Percentiles rank a stretch among this genome's conserved stretches.
phyloP scores from a whole-genome alignment of 2,113 vertebrate species.

The Mohoua ochrocephala region DNA sequence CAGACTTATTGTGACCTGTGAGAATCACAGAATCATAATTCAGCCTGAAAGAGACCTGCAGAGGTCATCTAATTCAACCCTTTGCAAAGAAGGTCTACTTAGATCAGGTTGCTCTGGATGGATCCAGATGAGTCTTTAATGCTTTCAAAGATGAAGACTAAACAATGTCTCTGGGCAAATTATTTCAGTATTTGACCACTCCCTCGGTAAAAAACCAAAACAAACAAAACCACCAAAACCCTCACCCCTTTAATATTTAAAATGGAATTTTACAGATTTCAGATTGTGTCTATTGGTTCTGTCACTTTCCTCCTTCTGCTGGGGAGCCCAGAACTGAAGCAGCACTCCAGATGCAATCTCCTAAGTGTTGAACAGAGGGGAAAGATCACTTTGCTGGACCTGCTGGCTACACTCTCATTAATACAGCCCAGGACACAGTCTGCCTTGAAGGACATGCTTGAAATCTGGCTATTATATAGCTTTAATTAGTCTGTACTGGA shows the following conservation, averaged over 20 bases:
- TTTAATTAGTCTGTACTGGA: not conserved
- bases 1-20: not conserved
- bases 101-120: not conserved
- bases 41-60: not conserved
- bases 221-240: not conserved
- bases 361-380: not conserved
- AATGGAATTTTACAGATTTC: not conserved
- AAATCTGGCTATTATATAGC: not conserved
- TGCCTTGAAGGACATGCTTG: not conserved
- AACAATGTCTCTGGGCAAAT: not conserved
- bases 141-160: not conserved
- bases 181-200: not conserved
- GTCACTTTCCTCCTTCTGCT: not conserved
- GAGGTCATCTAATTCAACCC: not conserved
- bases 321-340: not conserved
- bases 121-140: not conserved
- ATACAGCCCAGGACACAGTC: not conserved
- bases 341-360: not conserved
- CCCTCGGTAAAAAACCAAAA: not conserved
- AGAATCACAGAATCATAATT: not conserved
- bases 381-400: not conserved
- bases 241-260: not conserved
- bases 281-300: not conserved
- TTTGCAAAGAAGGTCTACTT: not conserved
- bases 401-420: not conserved